A percentile compares a stretch with the other conserved stretches of the same genome.
phyloP scores from a whole-genome alignment of 1,140 invertebrate species.

The Drosophila prosaltans region DNA sequence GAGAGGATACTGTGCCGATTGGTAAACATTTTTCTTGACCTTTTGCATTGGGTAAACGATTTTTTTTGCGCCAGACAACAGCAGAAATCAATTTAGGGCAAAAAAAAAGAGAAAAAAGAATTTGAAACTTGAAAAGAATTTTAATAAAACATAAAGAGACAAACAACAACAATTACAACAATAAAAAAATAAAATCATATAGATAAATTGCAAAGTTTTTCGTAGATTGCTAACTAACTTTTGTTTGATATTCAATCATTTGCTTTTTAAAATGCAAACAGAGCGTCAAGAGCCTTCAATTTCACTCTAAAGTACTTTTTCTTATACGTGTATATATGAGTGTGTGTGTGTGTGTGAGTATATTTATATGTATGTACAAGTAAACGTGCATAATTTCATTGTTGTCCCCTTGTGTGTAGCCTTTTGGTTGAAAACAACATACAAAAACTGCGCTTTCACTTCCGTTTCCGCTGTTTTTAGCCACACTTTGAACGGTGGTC shows the following conservation, averaged over 20 bases:
- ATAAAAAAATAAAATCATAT: neutral
- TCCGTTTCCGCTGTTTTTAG: slow-evolving; percentile 67
- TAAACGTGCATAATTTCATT: slow-evolving; percentile 42
- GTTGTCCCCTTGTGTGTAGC: slow-evolving; percentile 45
- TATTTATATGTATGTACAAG: neutral
- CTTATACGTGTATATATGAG: slow-evolving; percentile 37
- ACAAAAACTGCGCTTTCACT: slow-evolving; percentile 68
- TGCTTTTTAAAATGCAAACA: neutral
- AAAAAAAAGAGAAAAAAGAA: slow-evolving; percentile 13
- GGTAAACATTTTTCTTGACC: slow-evolving; percentile 24
- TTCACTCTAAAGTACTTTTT: neutral
- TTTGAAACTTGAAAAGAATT: slow-evolving; percentile 47
- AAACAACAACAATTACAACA: neutral
- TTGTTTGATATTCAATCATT: neutral
- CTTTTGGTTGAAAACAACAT: slow-evolving; percentile 43
- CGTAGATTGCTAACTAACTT: neutral
- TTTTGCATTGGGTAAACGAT: slow-evolving; percentile 14
- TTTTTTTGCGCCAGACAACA: slow-evolving; percentile 2
- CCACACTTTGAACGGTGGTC: slow-evolving; percentile 46
- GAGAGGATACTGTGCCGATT: slow-evolving; percentile 20
- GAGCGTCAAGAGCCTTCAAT: neutral
- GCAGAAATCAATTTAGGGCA: slow-evolving; percentile 7
- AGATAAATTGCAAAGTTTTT: neutral
- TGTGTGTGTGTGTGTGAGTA: neutral
- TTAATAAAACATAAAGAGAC: slow-evolving; percentile 33